These are phyloP conservation scores for Meliscaeva auricollis DNA, from an alignment of 2,888 invertebrate genomes.

Conservation along the genomic window DNA sequence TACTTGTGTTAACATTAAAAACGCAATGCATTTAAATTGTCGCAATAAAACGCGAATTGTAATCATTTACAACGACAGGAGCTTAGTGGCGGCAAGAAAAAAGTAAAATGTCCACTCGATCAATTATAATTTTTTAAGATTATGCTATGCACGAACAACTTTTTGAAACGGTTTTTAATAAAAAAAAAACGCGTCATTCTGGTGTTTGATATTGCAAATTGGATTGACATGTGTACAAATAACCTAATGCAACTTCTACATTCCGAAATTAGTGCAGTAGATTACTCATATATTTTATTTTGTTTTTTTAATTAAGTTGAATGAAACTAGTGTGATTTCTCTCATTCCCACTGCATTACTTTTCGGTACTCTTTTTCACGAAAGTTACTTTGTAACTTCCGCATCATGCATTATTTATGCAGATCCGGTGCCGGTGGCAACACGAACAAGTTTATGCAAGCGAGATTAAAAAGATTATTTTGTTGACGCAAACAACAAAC, in stretches of 20 bases:
- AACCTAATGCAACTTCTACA: slow-evolving; percentile 9
- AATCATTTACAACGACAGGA: no score
- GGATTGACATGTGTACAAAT: not conserved
- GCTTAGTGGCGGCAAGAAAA: no score
- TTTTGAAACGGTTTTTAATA: not conserved
- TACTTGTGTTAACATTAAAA: no score
- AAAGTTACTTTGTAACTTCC: slow-evolving; percentile 8
- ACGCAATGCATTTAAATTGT: no score
- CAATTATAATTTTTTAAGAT: no score
- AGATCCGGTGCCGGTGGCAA: not conserved
- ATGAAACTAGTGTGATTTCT: not conserved
- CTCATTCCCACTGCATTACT: not conserved
- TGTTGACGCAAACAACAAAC: not conserved
- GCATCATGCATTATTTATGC: slow-evolving; percentile 12
- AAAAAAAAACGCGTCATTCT: not conserved
- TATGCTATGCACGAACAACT: not conserved
- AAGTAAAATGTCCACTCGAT: no score
- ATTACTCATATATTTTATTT: no score
- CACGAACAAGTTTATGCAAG: slow-evolving; percentile 7
- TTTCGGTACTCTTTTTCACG: not conserved
- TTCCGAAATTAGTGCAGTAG: slow-evolving; percentile 26
- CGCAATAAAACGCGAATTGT: no score
- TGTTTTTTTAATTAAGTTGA: no score
- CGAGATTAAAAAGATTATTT: not conserved
- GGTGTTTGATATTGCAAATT: not conserved